Base-by-base conservation (phyloP, 2,888 invertebrate species). In the Lasioglossum villosulum region DNA sequence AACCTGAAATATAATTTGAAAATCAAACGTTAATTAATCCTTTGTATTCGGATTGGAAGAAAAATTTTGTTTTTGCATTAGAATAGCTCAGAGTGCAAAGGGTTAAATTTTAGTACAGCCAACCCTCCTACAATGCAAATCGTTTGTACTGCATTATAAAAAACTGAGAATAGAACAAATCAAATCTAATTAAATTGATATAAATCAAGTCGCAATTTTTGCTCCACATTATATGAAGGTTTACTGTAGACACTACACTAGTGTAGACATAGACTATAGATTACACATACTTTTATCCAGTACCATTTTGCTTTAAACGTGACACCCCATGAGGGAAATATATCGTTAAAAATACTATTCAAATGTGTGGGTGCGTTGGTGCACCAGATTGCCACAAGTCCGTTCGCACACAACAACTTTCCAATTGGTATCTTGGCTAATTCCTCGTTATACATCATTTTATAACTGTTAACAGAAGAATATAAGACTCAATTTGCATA, bases 301-400 rank as follows among this genome's bases (percentile, higher is more conserved):
- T 97, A 97, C 97, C 99, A 98, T 87, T 97, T 97, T 1, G 97
- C 96, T 12, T 97, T 89, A 92, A 97, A 96, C 72, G 96, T 95
- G 0, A 99, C 96, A 19, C 97, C 96, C 99, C 99, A 99, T 56
- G 95, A 95, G 0, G 97, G 97, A 93, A 99, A 97, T 90, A 99
- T 96, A n/a, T 97, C 95, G 8, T 97, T 95, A 91, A 96, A 96
- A 39, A 99, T 96, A 83, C 97, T 96, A 16, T 96, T 94, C 78
- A 97, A 96, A 93, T 98, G 97, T 90, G 96, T 97, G 3, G 95
- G 94, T 30, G 98, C 97, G 95, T 99, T 99, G 23, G 99, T 99
- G 92, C 98, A 98, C 99, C 99, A 99, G 59, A 99, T 96, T 23
- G 97, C 97, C 19, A 99, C 96, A 3, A 99, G 93, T 59, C 97